Conservation (phyloP, 2,888 invertebrate species). For the Phortica okadai region DNA sequence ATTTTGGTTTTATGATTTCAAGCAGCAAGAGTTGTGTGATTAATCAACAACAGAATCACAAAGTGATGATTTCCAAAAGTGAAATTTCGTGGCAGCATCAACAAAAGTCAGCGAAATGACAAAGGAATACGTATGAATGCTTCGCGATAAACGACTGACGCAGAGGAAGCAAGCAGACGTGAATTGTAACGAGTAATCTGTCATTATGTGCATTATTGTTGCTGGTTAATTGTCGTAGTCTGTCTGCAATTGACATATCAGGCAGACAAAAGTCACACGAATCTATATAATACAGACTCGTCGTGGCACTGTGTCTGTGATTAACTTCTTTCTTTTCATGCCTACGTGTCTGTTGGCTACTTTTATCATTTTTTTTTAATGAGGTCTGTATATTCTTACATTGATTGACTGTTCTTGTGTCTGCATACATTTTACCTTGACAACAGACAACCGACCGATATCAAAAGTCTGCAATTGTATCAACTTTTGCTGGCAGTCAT, state of each 20-base stretch:
- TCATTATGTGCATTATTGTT: constrained; percentile 16
- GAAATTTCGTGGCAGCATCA: not conserved
- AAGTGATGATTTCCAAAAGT: not conserved
- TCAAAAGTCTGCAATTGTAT: no score
- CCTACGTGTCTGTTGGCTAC: not conserved
- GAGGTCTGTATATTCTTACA: not conserved
- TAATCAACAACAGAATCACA: not conserved
- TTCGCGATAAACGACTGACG: not conserved
- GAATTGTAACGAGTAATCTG: not conserved
- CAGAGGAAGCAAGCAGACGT: not conserved
- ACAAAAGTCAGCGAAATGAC: not conserved
- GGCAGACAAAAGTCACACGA: not conserved
- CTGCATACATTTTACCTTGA: not conserved
- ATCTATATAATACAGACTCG: not conserved
- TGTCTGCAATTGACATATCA: constrained; percentile 25
- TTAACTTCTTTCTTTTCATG: not conserved
- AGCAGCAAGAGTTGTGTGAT: not conserved
- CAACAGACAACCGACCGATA: no score
- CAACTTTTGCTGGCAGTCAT: no score
- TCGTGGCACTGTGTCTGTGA: not conserved
- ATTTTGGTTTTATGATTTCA: not conserved
- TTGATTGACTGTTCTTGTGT: not conserved
- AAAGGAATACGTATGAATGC: not conserved
- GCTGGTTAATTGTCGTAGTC: constrained; percentile 12
- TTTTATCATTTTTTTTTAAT: not conserved